phyloP scores from a whole-genome alignment of 2,888 invertebrate species.

The Pristionchus mayeri region DNA sequence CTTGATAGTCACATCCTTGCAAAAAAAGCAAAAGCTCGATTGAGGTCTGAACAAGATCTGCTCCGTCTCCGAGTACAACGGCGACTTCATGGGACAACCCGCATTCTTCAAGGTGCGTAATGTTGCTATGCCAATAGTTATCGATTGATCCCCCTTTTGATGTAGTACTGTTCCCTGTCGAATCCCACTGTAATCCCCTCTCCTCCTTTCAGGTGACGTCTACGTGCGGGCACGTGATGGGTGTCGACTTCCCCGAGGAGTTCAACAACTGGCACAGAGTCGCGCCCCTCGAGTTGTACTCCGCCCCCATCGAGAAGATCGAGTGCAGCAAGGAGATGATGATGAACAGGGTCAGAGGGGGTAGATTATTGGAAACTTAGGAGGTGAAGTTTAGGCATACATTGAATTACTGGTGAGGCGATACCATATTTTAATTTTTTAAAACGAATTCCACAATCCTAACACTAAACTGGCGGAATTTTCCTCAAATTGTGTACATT shows the following conservation, averaged over 20 bases:
- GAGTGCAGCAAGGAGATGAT: slow-evolving; percentile 93
- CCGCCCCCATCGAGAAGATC: slow-evolving; percentile 93
- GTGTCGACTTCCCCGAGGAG: slow-evolving; percentile 89
- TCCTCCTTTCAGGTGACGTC: slow-evolving; percentile 87
- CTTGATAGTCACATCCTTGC: too few relatives aligned
- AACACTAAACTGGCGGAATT: too few relatives aligned
- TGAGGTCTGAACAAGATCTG: slow-evolving; percentile 91
- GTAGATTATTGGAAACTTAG: too few relatives aligned
- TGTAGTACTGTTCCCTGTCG: not conserved
- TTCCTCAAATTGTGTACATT: too few relatives aligned
- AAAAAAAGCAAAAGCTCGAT: too few relatives aligned
- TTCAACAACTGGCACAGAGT: slow-evolving; percentile 98
- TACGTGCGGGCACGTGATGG: slow-evolving; percentile 98
- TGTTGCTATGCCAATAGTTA: not conserved
- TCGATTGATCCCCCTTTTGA: not conserved
- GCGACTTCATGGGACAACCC: slow-evolving; percentile 84
- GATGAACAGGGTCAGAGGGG: slow-evolving; percentile 88
- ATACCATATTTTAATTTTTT: too few relatives aligned
- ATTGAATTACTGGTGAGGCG: too few relatives aligned
- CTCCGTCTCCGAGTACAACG: slow-evolving; percentile 94
- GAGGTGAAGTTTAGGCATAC: too few relatives aligned
- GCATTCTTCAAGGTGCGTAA: slow-evolving; percentile 81
- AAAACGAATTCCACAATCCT: too few relatives aligned
- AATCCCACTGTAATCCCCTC: not conserved
- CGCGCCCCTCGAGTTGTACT: slow-evolving; percentile 94